Evolutionary conservation across 1,140 invertebrate species (phyloP).

Genomic region (Polyergus mexicanus): DNA sequence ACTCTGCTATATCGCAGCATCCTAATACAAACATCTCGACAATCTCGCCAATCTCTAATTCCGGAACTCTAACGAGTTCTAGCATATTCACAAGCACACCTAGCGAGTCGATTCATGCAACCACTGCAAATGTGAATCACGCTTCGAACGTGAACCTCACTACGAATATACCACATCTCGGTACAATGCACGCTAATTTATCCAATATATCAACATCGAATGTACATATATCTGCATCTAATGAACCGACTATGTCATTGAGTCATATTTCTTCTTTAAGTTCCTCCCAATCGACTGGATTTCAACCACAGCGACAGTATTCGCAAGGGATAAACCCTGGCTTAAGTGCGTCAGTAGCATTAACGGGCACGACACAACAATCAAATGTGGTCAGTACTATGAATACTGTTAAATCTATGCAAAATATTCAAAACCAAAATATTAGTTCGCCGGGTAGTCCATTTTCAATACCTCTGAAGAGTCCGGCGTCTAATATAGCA

Average conservation of each 20-base stretch:
- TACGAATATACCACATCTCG: conserved; percentile 82
- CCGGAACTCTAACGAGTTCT: conserved; percentile 75
- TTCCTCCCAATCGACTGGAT: conserved; percentile 76
- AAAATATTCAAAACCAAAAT: conserved; percentile 83
- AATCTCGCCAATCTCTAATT: conserved; percentile 79
- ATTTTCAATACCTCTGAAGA: conserved; percentile 85
- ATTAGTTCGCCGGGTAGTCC: conserved; percentile 84
- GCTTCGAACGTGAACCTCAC: conserved; percentile 79
- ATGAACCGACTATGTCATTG: conserved; percentile 77
- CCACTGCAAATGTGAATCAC: conserved; percentile 80
- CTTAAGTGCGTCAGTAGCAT: conserved; percentile 73
- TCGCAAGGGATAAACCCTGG: conserved; percentile 78
- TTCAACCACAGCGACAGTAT: conserved; percentile 81
- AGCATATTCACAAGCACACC: conserved; percentile 82
- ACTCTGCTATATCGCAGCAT: conserved; percentile 79
- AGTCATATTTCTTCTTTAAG: conserved; percentile 77
- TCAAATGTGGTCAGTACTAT: conserved; percentile 79
- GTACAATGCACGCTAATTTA: conserved; percentile 83
- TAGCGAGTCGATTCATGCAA: conserved; percentile 79
- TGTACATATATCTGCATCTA: conserved; percentile 77
- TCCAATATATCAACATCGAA: conserved; percentile 82
- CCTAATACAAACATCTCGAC: conserved; percentile 76
- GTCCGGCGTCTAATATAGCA: conserved; percentile 85
- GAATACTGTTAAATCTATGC: conserved; percentile 83
- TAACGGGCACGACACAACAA: conserved; percentile 75